Conservation (phyloP, 1,140 invertebrate species). For the Danaus plexippus region DNA sequence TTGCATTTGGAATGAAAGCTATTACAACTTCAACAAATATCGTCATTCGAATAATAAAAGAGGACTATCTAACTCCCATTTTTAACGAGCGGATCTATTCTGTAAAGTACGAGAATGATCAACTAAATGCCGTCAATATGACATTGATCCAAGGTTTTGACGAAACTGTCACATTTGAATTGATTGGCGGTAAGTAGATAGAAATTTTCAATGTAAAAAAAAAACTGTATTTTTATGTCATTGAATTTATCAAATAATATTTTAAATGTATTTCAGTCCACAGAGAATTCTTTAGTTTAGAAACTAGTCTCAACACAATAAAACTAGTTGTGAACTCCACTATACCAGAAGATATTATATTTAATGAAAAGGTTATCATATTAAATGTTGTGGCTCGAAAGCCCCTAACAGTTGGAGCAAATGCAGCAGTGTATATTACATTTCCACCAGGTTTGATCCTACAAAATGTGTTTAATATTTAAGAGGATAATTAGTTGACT, state of each 20-base stretch:
- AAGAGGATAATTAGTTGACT: too few relatives aligned
- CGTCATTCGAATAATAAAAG: constrained; percentile 41
- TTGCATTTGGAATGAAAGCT: constrained; percentile 32
- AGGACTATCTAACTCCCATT: constrained; percentile 38
- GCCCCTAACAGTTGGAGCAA: constrained; percentile 36
- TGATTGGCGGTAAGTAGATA: constrained; percentile 38
- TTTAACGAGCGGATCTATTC: constrained; percentile 42
- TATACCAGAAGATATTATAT: constrained; percentile 44
- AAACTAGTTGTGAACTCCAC: constrained; percentile 17
- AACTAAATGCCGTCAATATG: constrained; percentile 31
- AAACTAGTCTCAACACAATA: constrained; percentile 20
- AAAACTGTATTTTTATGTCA: too few relatives aligned
- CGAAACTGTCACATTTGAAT: constrained; percentile 27
- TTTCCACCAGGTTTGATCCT: constrained; percentile 33
- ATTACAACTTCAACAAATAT: constrained; percentile 29
- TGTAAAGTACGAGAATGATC: constrained; percentile 23
- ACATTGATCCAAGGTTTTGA: constrained; percentile 41
- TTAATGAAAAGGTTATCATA: constrained; percentile 37
- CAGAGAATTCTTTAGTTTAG: constrained; percentile 36
- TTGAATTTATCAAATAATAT: too few relatives aligned
- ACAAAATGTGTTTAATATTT: too few relatives aligned
- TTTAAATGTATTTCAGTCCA: constrained; percentile 32
- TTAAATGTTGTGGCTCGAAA: constrained; percentile 41
- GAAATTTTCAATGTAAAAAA: neutral
- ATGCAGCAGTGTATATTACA: constrained; percentile 31